Percentiles rank a stretch among this genome's conserved stretches.
Evolutionary conservation across 2,113 vertebrate species (phyloP).

Genomic region (Burhinus oedicnemus): DNA sequence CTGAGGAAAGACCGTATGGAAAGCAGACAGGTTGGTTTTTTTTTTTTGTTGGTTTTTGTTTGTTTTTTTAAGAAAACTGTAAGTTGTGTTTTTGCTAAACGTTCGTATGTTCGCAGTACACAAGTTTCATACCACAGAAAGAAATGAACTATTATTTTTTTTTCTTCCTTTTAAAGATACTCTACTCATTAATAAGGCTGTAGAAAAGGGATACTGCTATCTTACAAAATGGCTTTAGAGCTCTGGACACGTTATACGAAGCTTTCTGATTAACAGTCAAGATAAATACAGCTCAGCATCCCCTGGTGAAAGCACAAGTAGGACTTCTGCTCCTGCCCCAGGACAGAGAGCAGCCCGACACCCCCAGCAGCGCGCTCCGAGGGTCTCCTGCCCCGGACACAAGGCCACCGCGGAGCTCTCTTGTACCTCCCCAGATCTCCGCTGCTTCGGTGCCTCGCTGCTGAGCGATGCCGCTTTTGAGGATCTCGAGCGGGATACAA

Average conservation of each 20-base stretch:
- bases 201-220: slow-evolving; percentile 69
- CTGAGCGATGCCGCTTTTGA: background rate
- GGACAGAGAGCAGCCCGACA: background rate
- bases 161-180: background rate
- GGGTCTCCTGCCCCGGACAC: background rate
- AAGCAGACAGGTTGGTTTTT: slow-evolving; percentile 53
- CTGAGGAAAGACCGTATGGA: slow-evolving; percentile 71
- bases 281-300: slow-evolving; percentile 29
- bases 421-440: background rate
- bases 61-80: slow-evolving; percentile 25
- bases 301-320: background rate
- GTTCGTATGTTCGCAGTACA: slow-evolving; percentile 25
- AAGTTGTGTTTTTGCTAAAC: slow-evolving; percentile 6
- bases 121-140: slow-evolving; percentile 52
- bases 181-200: slow-evolving; percentile 62
- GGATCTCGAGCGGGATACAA: background rate
- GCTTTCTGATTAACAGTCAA: slow-evolving; percentile 53
- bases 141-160: background rate
- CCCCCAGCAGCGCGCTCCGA: background rate
- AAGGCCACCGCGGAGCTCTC: background rate
- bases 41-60: background rate
- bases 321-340: background rate
- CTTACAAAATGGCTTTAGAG: slow-evolving; percentile 75
- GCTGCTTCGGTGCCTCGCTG: background rate
- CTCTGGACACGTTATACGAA: slow-evolving; percentile 4